A percentile compares a stretch with the other conserved stretches of the same genome.
phyloP scores from a whole-genome alignment of 2,797 vertebrate genomes.

The Natrix natrix region DNA sequence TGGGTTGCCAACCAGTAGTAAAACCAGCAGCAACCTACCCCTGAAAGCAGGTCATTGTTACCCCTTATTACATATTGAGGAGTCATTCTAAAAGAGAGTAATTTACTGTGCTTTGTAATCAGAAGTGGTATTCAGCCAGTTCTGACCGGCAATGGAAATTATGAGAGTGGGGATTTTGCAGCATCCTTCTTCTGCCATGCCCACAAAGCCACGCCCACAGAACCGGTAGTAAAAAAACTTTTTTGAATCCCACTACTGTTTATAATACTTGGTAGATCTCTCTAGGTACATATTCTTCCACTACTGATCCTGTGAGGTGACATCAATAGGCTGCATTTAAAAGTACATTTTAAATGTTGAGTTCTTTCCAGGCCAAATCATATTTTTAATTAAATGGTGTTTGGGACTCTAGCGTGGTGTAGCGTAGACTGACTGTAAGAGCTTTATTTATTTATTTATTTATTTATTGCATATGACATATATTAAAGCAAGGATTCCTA shows the following conservation, averaged over 20 bases:
- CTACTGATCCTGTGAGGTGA: not conserved
- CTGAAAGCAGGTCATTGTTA: not conserved
- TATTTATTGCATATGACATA: not conserved
- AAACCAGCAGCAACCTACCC: too few species aligned
- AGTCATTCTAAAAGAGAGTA: not conserved
- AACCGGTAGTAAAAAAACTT: too few species aligned
- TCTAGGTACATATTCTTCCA: not conserved
- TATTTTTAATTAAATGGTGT: not conserved
- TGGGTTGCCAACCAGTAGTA: too few species aligned
- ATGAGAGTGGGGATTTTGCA: too few species aligned
- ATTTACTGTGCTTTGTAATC: not conserved
- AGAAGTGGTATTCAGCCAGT: too few species aligned
- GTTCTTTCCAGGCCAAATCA: not conserved
- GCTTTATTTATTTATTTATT: not conserved
- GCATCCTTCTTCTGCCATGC: too few species aligned
- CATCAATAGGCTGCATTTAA: not conserved
- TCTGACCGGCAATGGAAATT: too few species aligned
- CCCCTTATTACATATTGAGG: not conserved
- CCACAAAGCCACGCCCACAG: too few species aligned
- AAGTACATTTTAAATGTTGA: not conserved
- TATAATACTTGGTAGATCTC: not conserved
- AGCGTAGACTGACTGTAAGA: not conserved
- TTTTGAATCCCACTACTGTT: too few species aligned
- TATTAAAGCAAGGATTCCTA: not conserved
- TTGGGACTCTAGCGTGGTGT: not conserved